Base-by-base conservation (phyloP, 2,888 invertebrate genomes). In the Lapara coniferarum region DNA sequence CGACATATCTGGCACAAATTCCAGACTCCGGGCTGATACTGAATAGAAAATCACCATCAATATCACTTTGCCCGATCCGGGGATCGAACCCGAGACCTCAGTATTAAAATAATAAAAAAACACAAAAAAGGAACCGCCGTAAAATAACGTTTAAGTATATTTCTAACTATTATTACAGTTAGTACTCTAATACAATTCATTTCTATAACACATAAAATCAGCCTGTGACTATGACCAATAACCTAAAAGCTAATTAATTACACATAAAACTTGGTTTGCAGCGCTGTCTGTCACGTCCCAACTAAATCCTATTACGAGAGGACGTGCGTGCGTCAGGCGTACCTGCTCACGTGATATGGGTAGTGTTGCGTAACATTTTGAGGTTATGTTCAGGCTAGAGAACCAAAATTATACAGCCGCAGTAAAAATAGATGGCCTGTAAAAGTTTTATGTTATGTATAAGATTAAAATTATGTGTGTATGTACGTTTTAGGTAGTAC, bases 191-290 rank as follows among this genome's bases (percentile, higher is more conserved):
- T 25, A 25, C 10, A 25, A 12, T 56, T 25, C 0, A 25, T 56
- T 25, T 13, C 56, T 25, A 12, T 8, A 19, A 56, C 56, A 19
- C 19, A 55, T 3, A 10, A n/a, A 55, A 2, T 19, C 56, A 53
- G 53, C 8, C 53, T 8, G 53, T 16, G 53, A 16, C 52, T 10
- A 44, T 44, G n/a, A 10, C 44, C 16, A 16, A 44, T 44, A 16
- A 46, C 44, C 25, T 56, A 59, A 59, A 59, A 59, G 59, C 46
- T 49, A 46, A 63, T 49, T 63, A 63, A 63, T 63, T 63, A 63
- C 44, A n/a, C 19, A 19, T 63, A 59, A 46, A 59, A 46, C 46
- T 59, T 16, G n/a, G 44, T 46, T 10, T n/a, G 44, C 44, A 13
- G 46, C 13, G 46, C 10, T 19, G 55, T 10, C 63, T 16, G 63